A percentile compares a stretch with the other conserved stretches of the same genome.
phyloP scores from a whole-genome alignment of 1,140 invertebrate genomes.

The Ladona fulva region DNA sequence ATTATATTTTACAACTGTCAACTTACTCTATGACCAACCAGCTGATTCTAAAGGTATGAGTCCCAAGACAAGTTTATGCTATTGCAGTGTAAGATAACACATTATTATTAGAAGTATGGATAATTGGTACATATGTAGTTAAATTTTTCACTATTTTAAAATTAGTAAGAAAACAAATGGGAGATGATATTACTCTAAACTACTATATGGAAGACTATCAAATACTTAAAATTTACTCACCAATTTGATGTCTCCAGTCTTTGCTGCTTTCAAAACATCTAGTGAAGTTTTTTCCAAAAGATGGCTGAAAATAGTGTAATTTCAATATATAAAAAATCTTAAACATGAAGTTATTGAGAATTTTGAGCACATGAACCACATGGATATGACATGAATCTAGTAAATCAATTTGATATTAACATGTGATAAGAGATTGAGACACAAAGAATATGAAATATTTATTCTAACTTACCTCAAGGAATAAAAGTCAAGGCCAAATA shows the following conservation, averaged over 20 bases:
- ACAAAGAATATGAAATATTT: neutral
- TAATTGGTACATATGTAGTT: too few species aligned
- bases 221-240: constrained; percentile 41
- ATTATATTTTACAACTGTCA: too few species aligned
- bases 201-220: too few species aligned
- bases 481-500: constrained; percentile 59
- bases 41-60: too few species aligned
- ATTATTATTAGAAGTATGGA: too few species aligned
- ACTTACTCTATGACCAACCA: too few species aligned
- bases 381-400: neutral
- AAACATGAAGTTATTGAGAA: neutral
- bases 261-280: constrained; percentile 70
- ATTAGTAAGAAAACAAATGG: too few species aligned
- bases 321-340: neutral
- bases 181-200: too few species aligned
- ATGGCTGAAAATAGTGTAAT: constrained; percentile 38
- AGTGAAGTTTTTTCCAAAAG: constrained; percentile 70
- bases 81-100: too few species aligned
- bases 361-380: neutral
- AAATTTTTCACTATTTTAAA: too few species aligned
- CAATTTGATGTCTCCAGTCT: constrained; percentile 59
- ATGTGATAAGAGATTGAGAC: neutral
- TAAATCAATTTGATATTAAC: neutral
- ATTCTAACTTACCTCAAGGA: constrained; percentile 52
- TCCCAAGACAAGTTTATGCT: too few species aligned